Conservation (phyloP, 2,113 vertebrate genomes). For the Pedetes capensis region DNA sequence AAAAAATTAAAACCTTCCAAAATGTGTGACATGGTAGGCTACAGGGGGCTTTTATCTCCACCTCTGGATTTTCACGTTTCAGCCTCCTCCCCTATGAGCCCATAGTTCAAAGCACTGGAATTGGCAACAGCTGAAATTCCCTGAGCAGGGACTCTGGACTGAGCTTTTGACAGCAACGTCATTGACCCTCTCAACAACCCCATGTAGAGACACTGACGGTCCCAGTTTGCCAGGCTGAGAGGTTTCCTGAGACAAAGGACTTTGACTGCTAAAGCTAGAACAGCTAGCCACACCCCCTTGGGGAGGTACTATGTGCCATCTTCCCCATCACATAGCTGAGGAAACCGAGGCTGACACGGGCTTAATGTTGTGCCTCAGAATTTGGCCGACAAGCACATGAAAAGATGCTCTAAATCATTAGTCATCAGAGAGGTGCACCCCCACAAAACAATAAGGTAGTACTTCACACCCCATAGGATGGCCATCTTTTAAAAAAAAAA, state of each 20-base stretch:
- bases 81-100: not conserved
- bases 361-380: not conserved
- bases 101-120: not conserved
- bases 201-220: no score
- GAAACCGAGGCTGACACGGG: no score
- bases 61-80: not conserved
- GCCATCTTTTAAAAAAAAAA: no score
- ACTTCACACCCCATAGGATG: no score
- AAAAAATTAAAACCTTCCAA: not conserved
- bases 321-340: no score
- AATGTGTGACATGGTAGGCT: not conserved
- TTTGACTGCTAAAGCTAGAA: not conserved
- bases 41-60: not conserved
- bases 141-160: not conserved
- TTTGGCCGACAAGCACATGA: not conserved
- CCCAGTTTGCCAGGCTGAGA: no score
- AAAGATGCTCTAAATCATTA: no score
- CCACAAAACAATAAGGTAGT: no score
- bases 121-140: not conserved
- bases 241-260: no score
- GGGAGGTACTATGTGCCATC: not conserved
- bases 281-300: accelerated
- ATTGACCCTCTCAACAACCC: no score
- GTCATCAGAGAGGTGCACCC: no score
- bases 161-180: no score